Percentiles rank a stretch among this genome's conserved stretches.
Evolutionary conservation across 1,140 invertebrate species (phyloP).

Genomic region (Lordiphosa stackelbergi): DNA sequence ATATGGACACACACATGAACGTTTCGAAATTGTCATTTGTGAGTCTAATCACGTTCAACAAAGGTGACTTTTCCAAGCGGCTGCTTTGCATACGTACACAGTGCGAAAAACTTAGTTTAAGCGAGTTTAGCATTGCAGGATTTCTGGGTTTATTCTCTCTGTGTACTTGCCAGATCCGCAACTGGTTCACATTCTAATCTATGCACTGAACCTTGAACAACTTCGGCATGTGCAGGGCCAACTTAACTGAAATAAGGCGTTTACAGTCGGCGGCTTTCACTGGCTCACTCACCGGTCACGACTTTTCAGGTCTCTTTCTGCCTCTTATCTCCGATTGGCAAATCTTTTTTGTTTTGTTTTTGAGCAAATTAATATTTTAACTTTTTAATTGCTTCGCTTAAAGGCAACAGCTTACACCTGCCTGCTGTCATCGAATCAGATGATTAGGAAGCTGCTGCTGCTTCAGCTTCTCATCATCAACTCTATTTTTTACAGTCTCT

Average conservation of each 20-base stretch:
- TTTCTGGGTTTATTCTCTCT: too few relatives aligned
- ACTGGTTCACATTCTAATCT: slow-evolving; percentile 46
- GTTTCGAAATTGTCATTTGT: slow-evolving; percentile 21
- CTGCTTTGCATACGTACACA: slow-evolving; percentile 12
- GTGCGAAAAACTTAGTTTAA: too few relatives aligned
- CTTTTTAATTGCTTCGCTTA: slow-evolving; percentile 42
- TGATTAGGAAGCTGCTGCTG: slow-evolving; percentile 16
- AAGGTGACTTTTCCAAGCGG: slow-evolving; percentile 32
- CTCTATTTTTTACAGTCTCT: slow-evolving; percentile 6
- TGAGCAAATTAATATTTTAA: slow-evolving; percentile 47
- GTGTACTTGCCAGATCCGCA: slow-evolving; percentile 9
- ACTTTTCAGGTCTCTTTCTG: slow-evolving; percentile 14
- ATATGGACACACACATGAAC: slow-evolving; percentile 27
- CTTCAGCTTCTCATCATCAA: slow-evolving; percentile 1
- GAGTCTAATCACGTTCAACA: slow-evolving; percentile 46
- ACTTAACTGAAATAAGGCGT: slow-evolving; percentile 49
- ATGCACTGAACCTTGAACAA: slow-evolving; percentile 35
- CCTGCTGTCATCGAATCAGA: slow-evolving; percentile 31
- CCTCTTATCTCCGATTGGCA: slow-evolving; percentile 25
- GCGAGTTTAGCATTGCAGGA: too few relatives aligned
- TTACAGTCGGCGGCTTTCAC: slow-evolving; percentile 21
- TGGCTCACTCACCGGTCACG: slow-evolving; percentile 29
- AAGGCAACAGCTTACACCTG: slow-evolving; percentile 41
- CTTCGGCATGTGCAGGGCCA: slow-evolving; percentile 14
- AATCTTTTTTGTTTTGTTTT: slow-evolving; percentile 20